phyloP scores from a whole-genome alignment of 2,888 invertebrate species.

The Loripinus fragilis region DNA sequence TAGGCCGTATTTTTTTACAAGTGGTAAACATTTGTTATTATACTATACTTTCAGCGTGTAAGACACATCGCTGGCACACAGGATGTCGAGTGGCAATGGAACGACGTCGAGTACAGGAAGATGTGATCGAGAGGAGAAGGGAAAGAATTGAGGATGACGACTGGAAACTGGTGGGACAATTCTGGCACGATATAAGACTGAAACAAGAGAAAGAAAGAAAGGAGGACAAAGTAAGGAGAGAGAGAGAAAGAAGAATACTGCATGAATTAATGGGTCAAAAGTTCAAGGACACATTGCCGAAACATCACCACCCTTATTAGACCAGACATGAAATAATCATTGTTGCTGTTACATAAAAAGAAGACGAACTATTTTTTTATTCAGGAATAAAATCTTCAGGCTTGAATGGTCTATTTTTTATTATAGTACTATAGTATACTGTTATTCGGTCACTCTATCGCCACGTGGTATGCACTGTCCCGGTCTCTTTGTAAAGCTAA shows the following conservation, averaged over 20 bases:
- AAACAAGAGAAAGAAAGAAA: constrained; percentile 2
- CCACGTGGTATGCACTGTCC: no score
- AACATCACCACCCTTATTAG: no score
- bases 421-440: no score
- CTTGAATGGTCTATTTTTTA: no score
- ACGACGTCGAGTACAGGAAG: neutral
- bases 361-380: no score
- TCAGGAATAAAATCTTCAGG: no score
- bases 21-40: no score
- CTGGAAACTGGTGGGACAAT: neutral
- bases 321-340: no score
- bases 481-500: no score
- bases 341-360: no score
- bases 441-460: no score
- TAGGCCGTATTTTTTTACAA: no score
- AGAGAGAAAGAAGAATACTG: constrained; percentile 4
- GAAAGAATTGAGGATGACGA: neutral
- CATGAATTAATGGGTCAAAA: neutral
- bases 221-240: neutral
- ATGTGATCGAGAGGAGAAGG: neutral
- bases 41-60: constrained; percentile 1
- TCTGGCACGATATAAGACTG: neutral
- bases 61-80: neutral
- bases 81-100: neutral
- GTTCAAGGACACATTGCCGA: neutral